Percentiles rank a stretch among this genome's conserved stretches.
Conservation (phyloP, 2,888 invertebrate genomes). For the Ectemnius cavifrons region DNA sequence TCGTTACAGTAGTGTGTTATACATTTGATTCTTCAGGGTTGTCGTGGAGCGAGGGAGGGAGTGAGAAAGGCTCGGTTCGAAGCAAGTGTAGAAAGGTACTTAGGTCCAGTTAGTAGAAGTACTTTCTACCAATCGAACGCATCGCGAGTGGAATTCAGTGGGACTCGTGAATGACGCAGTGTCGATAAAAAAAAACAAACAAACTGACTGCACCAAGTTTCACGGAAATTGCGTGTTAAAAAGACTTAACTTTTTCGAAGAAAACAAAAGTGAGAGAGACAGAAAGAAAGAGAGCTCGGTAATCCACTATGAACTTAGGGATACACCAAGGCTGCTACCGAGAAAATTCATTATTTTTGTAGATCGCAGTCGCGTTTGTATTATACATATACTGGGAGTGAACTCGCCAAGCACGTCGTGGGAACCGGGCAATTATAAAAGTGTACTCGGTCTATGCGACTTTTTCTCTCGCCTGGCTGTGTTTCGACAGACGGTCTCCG, state of each 20-base stretch:
- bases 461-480: constrained; percentile 6
- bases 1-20: constrained; percentile 43
- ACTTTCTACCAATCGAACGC: no score
- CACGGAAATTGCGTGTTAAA: background rate
- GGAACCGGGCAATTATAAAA: constrained; percentile 32
- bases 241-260: constrained; percentile 22
- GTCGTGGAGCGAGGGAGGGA: background rate
- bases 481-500: background rate
- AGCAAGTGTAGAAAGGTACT: no score
- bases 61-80: background rate
- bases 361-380: constrained; percentile 33
- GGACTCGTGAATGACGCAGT: no score
- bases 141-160: no score
- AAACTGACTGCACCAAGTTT: no score
- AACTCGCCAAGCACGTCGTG: constrained; percentile 1
- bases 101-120: no score
- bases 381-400: constrained; percentile 4
- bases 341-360: constrained; percentile 60
- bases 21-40: constrained; percentile 52
- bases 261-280: background rate
- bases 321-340: constrained; percentile 18
- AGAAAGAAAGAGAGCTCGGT: background rate
- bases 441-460: constrained; percentile 12
- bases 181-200: no score
- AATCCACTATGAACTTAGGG: background rate